Evolutionary conservation across 2,113 vertebrate genomes (phyloP).

Genomic region (Heterochromis multidens): DNA sequence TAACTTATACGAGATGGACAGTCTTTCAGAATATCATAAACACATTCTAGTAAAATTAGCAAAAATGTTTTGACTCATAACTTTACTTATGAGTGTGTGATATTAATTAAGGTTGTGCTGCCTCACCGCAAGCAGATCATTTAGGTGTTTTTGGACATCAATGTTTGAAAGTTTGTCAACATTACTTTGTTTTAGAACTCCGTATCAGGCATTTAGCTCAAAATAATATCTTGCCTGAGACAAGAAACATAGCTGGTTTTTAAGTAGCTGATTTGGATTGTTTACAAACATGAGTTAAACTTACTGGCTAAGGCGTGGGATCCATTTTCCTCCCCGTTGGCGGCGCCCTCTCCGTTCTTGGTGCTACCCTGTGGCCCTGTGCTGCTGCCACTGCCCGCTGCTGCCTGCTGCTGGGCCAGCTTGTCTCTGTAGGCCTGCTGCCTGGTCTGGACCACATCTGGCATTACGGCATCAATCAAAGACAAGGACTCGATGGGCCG

Average conservation of each 20-base stretch:
- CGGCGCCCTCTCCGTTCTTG: constrained; percentile 94
- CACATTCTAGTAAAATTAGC: background rate
- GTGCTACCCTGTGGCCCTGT: constrained; percentile 84
- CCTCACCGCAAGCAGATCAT: background rate
- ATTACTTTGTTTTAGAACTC: background rate
- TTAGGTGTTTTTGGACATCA: background rate
- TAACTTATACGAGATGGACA: background rate
- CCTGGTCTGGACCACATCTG: constrained; percentile 96
- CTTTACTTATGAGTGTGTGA: background rate
- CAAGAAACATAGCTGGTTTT: background rate
- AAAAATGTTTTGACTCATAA: background rate
- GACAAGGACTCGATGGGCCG: constrained; percentile 98
- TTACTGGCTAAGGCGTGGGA: constrained; percentile 94
- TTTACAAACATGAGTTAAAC: constrained; percentile 45
- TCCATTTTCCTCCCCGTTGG: constrained; percentile 96
- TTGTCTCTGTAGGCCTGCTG: constrained; percentile 98
- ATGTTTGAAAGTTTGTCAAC: background rate
- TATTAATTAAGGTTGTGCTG: background rate
- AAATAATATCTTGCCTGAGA: background rate
- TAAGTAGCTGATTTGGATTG: background rate
- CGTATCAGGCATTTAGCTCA: background rate
- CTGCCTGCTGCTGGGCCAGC: constrained; percentile 88
- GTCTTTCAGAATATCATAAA: background rate
- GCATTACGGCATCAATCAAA: constrained; percentile 98
- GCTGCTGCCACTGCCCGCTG: constrained; percentile 80